These are phyloP conservation scores for Stratiomys singularior DNA, from an alignment of 2,888 invertebrate genomes.

Conservation along the genomic window DNA sequence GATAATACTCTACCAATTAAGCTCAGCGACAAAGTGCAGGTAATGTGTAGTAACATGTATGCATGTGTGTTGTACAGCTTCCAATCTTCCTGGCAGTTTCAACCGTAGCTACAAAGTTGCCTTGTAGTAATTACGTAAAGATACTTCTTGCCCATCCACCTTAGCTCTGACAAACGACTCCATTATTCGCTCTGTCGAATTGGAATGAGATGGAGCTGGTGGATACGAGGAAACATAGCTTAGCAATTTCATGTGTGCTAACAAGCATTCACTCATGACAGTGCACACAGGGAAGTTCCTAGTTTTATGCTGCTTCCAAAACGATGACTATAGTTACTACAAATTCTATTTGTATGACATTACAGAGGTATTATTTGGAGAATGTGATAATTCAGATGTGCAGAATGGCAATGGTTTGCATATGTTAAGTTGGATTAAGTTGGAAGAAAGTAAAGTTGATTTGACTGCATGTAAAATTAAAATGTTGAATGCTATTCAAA, in stretches of 20 bases:
- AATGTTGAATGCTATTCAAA: too few species aligned
- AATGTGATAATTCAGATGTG: too few species aligned
- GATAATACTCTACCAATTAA: not conserved
- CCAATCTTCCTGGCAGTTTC: not conserved
- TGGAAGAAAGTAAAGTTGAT: too few species aligned
- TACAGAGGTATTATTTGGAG: too few species aligned
- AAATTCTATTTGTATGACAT: too few species aligned
- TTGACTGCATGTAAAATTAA: too few species aligned
- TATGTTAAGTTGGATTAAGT: too few species aligned
- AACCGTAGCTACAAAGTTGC: too few species aligned
- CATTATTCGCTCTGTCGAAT: conserved; percentile 21
- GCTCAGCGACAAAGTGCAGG: not conserved
- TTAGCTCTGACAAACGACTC: not conserved
- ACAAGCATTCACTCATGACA: not conserved
- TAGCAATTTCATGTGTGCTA: not conserved
- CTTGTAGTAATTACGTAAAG: not conserved
- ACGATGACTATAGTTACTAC: too few species aligned
- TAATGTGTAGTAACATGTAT: not conserved
- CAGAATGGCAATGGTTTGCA: too few species aligned
- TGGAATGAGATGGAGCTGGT: not conserved
- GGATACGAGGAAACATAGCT: not conserved
- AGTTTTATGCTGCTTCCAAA: not conserved
- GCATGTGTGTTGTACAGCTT: not conserved
- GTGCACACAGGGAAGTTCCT: not conserved
- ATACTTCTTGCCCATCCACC: not conserved